Percentiles rank a stretch among this genome's conserved stretches.
Conservation (phyloP, 2,113 vertebrate genomes). For the Colius striatus region DNA sequence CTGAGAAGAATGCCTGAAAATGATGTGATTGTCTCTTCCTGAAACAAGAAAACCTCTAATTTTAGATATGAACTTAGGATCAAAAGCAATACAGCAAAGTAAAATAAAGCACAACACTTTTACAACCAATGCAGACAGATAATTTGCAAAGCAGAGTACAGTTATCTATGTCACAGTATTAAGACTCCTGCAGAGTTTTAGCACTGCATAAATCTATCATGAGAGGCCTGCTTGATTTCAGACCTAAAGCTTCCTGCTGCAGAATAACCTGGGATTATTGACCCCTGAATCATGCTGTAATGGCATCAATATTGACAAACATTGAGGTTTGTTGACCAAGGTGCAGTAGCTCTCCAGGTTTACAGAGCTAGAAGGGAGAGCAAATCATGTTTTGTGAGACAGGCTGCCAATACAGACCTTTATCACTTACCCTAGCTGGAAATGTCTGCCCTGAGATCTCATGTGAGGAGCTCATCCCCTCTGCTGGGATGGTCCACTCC, state of each 20-base stretch:
- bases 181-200: background rate
- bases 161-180: background rate
- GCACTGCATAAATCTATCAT: background rate
- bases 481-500: rapidly evolving
- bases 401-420: background rate
- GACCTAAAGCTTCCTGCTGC: background rate
- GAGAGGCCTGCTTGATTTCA: background rate
- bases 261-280: background rate
- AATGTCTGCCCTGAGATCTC: background rate
- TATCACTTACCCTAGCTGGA: background rate
- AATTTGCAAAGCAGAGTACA: background rate
- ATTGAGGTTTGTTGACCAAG: background rate
- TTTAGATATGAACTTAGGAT: background rate
- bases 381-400: background rate
- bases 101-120: background rate
- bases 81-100: background rate
- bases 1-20: background rate
- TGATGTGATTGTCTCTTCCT: background rate
- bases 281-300: background rate
- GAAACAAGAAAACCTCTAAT: background rate
- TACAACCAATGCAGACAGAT: background rate
- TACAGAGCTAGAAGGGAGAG: background rate
- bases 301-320: background rate
- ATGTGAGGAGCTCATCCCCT: rapidly evolving
- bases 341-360: background rate